Evolutionary conservation across 35 echinoderm and acorn worm genomes (phyloP), one percentile per base, ranked within the genome.

Genomic region (Ophioderma brevispina): DNA sequence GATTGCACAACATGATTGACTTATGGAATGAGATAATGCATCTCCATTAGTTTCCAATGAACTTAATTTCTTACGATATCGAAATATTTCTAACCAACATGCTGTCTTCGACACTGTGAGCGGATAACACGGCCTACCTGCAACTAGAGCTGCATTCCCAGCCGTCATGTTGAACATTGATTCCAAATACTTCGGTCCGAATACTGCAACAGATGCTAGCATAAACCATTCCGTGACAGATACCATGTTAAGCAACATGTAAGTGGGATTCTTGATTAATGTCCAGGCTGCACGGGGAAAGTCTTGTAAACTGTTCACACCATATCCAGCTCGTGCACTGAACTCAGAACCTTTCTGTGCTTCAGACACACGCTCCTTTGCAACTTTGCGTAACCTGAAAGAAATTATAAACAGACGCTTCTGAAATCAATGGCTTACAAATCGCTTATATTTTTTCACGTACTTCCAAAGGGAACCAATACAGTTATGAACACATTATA

Each of bases 161-260:
- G 96, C 87, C 10, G 96, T 85, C 76, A 98, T 38, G 38, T 77
- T 88, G 38, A 98, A 98, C 89, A 94, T 92, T 8, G 96, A 92
- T 52, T 98, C 96, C 13, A 98, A 82, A 82, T 94, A 98, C 75
- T 98, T 98, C 21, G 96, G 96, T 30, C 92, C 92, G 43, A 98
- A 98, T 0, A 89, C 92, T 36, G 96, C 90, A 18, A 98, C 55
- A 76, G 85, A 94, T 14, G 92, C 63, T 4, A 98, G 42, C 34
- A 98, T 94, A 40, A 94, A 91, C 79, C 87, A 98, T 63, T 98
- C 96, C 0, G 86, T 86, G 11, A 85, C 90, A n/a, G 89, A 78
- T 10, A 75, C 89, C 1, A 94, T 55, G 55, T 85, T 91, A 38
- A 92, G 87, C 36, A 81, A 89, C 85, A 98, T 84, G 36, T 82